Evolutionary conservation across 2,797 vertebrate genomes (phyloP).

Genomic region (Mastacembelus armatus): DNA sequence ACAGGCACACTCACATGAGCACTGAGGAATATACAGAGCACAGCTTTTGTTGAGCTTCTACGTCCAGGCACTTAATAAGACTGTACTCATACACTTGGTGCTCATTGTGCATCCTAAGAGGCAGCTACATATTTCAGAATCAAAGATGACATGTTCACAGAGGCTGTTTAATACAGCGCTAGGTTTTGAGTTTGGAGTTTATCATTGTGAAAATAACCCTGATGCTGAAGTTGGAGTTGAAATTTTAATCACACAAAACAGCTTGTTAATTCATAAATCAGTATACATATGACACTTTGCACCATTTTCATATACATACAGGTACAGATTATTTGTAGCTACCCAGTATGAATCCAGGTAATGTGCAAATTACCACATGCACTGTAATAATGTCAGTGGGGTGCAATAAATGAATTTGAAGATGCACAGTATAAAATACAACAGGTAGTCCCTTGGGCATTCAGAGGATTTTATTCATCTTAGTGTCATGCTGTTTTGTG

Average conservation of each 20-base stretch:
- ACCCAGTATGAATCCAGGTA: neutral
- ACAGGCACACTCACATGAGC: constrained; percentile 3
- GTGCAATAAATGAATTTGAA: neutral
- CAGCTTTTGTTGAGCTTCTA: neutral
- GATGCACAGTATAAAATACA: neutral
- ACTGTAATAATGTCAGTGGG: neutral
- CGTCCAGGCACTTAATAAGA: neutral
- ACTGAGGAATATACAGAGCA: constrained; percentile 2
- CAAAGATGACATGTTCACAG: neutral
- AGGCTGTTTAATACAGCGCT: neutral
- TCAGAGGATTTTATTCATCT: neutral
- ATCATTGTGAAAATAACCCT: neutral
- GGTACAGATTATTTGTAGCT: neutral
- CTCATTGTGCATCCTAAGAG: neutral
- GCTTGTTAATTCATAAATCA: neutral
- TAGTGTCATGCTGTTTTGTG: neutral
- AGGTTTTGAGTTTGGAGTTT: no score
- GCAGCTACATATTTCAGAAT: neutral
- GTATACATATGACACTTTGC: neutral
- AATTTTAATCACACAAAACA: no score
- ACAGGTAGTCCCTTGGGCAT: neutral
- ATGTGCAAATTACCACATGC: neutral
- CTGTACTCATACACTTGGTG: neutral
- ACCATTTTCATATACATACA: neutral
- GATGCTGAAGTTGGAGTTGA: neutral